Evolutionary conservation across 2,113 vertebrate species (phyloP), one percentile per base, ranked within the genome.

Genomic region (Salvelinus sp.): DNA sequence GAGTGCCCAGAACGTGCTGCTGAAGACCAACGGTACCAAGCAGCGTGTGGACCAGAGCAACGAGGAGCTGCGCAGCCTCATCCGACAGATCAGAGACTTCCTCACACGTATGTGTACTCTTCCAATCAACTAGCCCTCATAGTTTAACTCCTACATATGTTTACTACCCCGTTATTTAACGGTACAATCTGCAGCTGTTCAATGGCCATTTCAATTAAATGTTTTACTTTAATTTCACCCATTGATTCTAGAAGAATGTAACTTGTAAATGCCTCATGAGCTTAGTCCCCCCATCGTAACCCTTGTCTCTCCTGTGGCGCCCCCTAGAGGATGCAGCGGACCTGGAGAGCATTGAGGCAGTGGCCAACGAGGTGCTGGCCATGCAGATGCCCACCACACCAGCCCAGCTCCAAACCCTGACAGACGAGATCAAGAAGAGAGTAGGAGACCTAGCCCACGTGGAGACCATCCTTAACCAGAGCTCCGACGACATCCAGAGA

Each of bases 301-400:
- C 3, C 6, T 10, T 48, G 28, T 18, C 16, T 73, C 47, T 62
- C 48, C 47, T 71, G 12, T 76, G 27, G 68, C 72, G 1, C 66
- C 79, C 70, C 85, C 22, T 79, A 99, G 98, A 98, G 88, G 98
- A 99, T 0, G 94, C 96, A 0, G 97, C 98, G 4, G 97, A 98
- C 80, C 86, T 97, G 81, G 95, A 98, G 68, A 99, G 97, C 91
- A 96, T 99, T 0, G 97, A 99, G 89, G 91, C 95, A 0, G 95
- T 99, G 76, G 97, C 98, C 44, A 96, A 94, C 3, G 95, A 98
- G 87, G 98, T 99, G 25, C 77, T 99, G 80, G 94, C 93, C 82
- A 97, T 99, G 96, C 95, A 98, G 86, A 96, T 99, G 97, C 97
- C 97, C 5, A 97, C 96, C 60, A 97, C 96, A 0, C 96, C 96